Conservation (phyloP, 2,113 vertebrate species). For the Syngnathus scovelli region DNA sequence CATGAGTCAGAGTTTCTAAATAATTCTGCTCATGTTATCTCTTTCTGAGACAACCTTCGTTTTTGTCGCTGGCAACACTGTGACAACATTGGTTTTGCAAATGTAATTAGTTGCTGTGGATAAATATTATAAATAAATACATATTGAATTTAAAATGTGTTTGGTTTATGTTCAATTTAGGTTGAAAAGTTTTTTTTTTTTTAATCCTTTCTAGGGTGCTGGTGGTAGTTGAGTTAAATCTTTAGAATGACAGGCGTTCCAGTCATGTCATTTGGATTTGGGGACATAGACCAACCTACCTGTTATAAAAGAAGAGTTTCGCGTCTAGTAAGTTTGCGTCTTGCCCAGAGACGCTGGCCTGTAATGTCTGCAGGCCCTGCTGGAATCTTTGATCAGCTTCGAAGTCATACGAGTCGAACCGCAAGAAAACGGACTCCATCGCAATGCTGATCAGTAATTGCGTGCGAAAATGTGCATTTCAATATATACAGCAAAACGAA, state of each 20-base stretch:
- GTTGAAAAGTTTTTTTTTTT: neutral
- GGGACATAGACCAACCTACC: constrained; percentile 28
- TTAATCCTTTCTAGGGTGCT: too few species aligned
- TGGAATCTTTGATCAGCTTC: constrained; percentile 49
- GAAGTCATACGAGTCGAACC: constrained; percentile 64
- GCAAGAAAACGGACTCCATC: constrained; percentile 57
- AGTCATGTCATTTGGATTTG: neutral
- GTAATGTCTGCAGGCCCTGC: constrained; percentile 42
- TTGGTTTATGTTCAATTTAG: neutral
- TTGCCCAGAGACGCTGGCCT: neutral
- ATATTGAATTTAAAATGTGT: too few species aligned
- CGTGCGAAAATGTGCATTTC: too few species aligned
- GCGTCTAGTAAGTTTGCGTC: constrained; percentile 40
- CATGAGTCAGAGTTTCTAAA: too few species aligned
- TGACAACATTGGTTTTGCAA: too few species aligned
- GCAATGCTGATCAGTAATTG: neutral
- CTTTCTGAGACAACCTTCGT: too few species aligned
- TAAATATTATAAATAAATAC: too few species aligned
- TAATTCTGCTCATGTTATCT: too few species aligned
- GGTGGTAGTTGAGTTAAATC: neutral
- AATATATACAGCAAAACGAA: too few species aligned
- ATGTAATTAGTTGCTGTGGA: neutral
- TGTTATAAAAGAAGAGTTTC: constrained; percentile 68
- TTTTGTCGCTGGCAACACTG: too few species aligned
- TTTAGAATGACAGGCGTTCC: neutral